Conservation (phyloP, 2,888 invertebrate species). For the Eupithecia centaureata region DNA sequence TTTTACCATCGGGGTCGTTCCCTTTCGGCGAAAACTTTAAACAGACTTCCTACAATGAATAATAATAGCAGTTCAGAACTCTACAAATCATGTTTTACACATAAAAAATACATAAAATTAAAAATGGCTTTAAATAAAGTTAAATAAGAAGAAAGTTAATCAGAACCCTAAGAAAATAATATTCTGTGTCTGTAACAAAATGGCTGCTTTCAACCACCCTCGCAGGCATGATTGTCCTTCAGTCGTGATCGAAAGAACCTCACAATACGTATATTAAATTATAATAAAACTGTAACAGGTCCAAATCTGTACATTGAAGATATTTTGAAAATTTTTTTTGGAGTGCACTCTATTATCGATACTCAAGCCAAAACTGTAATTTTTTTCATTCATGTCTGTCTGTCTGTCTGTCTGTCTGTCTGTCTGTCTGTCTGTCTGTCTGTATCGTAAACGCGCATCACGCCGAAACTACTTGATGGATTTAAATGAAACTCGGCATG, state of each 20-base stretch:
- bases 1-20: neutral
- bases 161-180: conserved; percentile 26
- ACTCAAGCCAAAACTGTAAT: too few species aligned
- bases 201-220: conserved; percentile 51
- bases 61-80: neutral
- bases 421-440: too few species aligned
- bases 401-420: too few species aligned
- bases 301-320: too few species aligned
- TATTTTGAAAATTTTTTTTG: too few species aligned
- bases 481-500: too few species aligned
- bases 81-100: neutral
- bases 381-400: too few species aligned
- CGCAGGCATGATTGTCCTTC: conserved; percentile 69
- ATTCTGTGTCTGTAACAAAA: conserved; percentile 29
- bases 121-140: neutral
- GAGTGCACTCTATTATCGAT: too few species aligned
- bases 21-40: neutral
- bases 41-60: neutral
- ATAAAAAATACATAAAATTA: neutral
- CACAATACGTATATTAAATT: conserved; percentile 68
- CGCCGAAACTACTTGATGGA: too few species aligned
- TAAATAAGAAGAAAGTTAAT: conserved; percentile 11
- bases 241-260: conserved; percentile 49
- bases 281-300: too few species aligned
- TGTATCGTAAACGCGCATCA: too few species aligned